A percentile compares a stretch with the other conserved stretches of the same genome.
These are phyloP conservation scores for Hipposideros armiger DNA, from an alignment of 2,113 vertebrate genomes.

Conservation along the genomic window DNA sequence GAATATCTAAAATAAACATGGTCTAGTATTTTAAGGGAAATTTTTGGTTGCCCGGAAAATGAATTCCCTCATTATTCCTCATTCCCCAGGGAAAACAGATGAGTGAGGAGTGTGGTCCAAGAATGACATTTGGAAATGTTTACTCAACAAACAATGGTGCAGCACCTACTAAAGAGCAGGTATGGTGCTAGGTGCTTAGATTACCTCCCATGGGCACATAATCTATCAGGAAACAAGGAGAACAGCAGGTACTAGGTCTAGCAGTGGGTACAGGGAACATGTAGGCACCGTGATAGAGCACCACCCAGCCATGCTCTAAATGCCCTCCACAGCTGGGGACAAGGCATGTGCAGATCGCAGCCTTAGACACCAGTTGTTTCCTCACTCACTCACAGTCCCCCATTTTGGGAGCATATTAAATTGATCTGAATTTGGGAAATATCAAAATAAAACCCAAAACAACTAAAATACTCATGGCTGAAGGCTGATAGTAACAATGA, in stretches of 20 bases:
- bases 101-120: not conserved
- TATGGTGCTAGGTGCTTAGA: too few species aligned
- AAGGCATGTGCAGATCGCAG: fast-evolving
- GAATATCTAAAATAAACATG: conserved; percentile 15
- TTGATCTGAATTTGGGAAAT: not conserved
- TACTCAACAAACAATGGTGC: not conserved
- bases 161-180: not conserved
- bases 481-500: not conserved
- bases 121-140: not conserved
- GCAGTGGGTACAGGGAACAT: not conserved
- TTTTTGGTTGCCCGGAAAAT: not conserved
- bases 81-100: not conserved
- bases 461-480: not conserved
- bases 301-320: fast-evolving
- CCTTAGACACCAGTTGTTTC: not conserved
- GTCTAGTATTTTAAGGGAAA: not conserved
- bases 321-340: fast-evolving
- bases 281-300: fast-evolving
- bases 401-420: not conserved
- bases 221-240: not conserved
- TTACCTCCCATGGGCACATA: not conserved
- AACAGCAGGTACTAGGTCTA: not conserved
- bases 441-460: not conserved
- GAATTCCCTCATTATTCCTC: not conserved
- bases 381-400: not conserved